A percentile compares a stretch with the other conserved stretches of the same genome.
Conservation (phyloP, 2,113 vertebrate species). For the Brachionichthys hirsutus region DNA sequence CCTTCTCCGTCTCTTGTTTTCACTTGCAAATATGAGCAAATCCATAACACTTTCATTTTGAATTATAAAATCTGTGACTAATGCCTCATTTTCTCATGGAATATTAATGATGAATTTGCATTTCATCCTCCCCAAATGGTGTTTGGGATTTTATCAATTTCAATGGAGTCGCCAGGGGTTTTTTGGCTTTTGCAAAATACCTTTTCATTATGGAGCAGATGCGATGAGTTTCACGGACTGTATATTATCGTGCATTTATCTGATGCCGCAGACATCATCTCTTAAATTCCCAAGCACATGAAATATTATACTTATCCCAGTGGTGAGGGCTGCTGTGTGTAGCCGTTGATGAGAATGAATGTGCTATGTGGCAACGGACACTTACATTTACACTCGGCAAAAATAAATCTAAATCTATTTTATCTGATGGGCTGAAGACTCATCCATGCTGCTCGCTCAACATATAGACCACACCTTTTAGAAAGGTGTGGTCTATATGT, state of each 20-base stretch:
- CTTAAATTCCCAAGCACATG: constrained; percentile 65
- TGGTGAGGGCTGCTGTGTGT: constrained; percentile 38
- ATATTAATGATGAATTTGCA: constrained; percentile 74
- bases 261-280: constrained; percentile 54
- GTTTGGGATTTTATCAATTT: constrained; percentile 69
- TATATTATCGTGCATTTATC: constrained; percentile 68
- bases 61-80: constrained; percentile 72
- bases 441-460: neutral
- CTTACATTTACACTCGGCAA: constrained; percentile 40
- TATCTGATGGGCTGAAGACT: neutral
- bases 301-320: constrained; percentile 67
- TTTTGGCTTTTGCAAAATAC: constrained; percentile 44
- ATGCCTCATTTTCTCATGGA: constrained; percentile 63
- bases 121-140: constrained; percentile 61
- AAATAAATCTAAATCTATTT: constrained; percentile 38
- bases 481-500: constrained; percentile 22
- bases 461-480: neutral
- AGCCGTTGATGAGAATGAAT: constrained; percentile 44
- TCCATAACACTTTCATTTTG: constrained; percentile 67
- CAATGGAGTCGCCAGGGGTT: constrained; percentile 51
- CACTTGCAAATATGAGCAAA: constrained; percentile 61
- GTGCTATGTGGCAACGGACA: constrained; percentile 21
- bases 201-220: constrained; percentile 65
- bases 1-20: constrained; percentile 44
- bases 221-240: constrained; percentile 54